Evolutionary conservation across 2,797 vertebrate species (phyloP).

Genomic region (Hylomyscus alleni): DNA sequence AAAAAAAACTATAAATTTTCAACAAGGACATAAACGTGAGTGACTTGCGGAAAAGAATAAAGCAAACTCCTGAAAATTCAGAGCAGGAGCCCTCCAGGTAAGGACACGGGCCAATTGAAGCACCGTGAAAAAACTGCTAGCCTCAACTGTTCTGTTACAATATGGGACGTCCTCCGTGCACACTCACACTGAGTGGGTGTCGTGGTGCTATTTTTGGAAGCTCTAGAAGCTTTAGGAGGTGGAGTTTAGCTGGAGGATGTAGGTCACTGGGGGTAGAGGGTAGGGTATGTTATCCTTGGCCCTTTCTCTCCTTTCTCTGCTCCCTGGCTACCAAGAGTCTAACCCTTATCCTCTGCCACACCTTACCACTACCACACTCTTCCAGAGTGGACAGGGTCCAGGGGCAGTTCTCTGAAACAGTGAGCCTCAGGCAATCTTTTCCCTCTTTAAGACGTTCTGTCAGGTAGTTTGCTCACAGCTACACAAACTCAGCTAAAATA

Average conservation of each 20-base stretch:
- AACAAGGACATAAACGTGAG: background rate
- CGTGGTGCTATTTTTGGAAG: background rate
- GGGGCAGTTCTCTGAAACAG: background rate
- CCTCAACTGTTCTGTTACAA: background rate
- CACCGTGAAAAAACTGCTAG: background rate
- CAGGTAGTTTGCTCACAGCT: background rate
- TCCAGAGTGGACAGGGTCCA: background rate
- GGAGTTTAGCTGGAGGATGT: background rate
- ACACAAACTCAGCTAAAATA: background rate
- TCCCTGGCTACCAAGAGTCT: background rate
- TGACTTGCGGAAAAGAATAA: background rate
- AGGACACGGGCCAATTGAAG: background rate
- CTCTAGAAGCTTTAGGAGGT: background rate
- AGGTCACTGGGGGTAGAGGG: background rate
- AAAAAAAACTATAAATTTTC: conserved; percentile 44
- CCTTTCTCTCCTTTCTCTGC: background rate
- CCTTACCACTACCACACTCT: background rate
- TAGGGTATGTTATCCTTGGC: background rate
- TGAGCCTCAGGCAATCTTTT: background rate
- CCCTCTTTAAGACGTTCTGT: background rate
- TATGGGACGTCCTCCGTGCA: background rate
- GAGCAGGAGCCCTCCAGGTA: background rate
- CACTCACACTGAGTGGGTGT: background rate
- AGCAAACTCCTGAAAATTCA: background rate
- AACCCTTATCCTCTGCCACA: no score